Evolutionary conservation across 1,140 invertebrate species (phyloP), one percentile per base, ranked within the genome.

Genomic region (Drosophila ironensis): DNA sequence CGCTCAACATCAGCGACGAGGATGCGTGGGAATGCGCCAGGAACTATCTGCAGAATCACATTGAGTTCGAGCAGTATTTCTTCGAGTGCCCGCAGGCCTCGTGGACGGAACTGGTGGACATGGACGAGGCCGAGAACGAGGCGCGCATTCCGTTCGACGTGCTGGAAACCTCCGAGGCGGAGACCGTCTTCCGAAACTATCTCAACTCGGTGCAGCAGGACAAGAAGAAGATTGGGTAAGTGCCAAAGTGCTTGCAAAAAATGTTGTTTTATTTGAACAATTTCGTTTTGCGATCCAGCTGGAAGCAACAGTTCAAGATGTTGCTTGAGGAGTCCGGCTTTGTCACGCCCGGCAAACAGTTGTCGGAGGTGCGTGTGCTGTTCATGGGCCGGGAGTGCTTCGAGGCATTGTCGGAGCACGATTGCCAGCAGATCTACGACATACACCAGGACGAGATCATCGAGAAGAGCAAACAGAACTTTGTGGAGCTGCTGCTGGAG

Each of bases 361-460:
- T 99, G 48, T 94, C 95, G 2, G 98, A 99, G 91, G 96, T 98
- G 22, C 92, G 97, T 67, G 96, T 99, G 4, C 92, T 98, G 28
- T 97, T 99, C 88, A 96, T 98, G 94, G 98, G 97, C 0, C 93
- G 97, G 20, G 97, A 98, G 89, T 98, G 97, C 87, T 99, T 97
- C 90, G 97, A 98, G 90, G 95, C 95, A 0, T 91, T 99, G 16
- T 94, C 96, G 0, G 97, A 98, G 84, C 93, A 95, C 40, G 97
- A 99, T 89, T 96, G 97, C 82, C 94, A 96, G 84, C 93, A 96
- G 75, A 98, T 99, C 75, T 99, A 99, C 90, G 97, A 98, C 72
- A 94, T 96, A 57, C 97, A 99, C 91, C 98, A 99, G 91, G 93
- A 95, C 72, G 96, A 98, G 88, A 94, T 99, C 42, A 96, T 97